A percentile compares a stretch with the other conserved stretches of the same genome.
phyloP scores from a whole-genome alignment of 2,888 invertebrate species.

The Venusia cambrica region DNA sequence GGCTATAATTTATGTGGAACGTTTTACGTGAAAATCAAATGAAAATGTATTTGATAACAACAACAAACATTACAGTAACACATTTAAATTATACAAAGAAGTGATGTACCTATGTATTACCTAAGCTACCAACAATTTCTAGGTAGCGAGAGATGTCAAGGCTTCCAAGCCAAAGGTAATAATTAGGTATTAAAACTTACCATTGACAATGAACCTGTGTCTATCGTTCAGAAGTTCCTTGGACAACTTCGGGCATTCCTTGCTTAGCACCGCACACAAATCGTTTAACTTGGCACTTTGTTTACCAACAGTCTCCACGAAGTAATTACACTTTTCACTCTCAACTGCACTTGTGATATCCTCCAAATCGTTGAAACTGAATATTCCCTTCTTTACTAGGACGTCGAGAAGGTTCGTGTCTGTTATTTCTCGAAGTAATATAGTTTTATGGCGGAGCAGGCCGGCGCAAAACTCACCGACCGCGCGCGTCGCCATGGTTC shows the following conservation, averaged over 20 bases:
- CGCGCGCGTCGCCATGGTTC: constrained; percentile 69
- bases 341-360: constrained; percentile 68
- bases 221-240: constrained; percentile 83
- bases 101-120: too few relatives aligned
- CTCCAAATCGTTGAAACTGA: constrained; percentile 83
- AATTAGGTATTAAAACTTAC: constrained; percentile 46
- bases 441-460: constrained; percentile 82
- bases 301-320: constrained; percentile 83
- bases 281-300: constrained; percentile 82
- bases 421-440: constrained; percentile 82
- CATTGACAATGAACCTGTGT: constrained; percentile 72
- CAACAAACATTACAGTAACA: too few relatives aligned
- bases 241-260: constrained; percentile 83
- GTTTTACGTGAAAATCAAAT: too few relatives aligned
- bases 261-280: constrained; percentile 82
- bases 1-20: too few relatives aligned
- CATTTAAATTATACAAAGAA: too few relatives aligned
- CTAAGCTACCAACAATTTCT: too few relatives aligned
- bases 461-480: constrained; percentile 81
- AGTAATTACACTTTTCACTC: constrained; percentile 80
- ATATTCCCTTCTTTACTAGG: constrained; percentile 83
- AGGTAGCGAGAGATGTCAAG: too few relatives aligned
- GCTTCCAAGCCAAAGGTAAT: too few relatives aligned
- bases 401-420: constrained; percentile 83
- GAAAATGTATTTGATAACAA: too few relatives aligned